Evolutionary conservation across 2,797 vertebrate species (phyloP).

Genomic region (Australoheros facetus): DNA sequence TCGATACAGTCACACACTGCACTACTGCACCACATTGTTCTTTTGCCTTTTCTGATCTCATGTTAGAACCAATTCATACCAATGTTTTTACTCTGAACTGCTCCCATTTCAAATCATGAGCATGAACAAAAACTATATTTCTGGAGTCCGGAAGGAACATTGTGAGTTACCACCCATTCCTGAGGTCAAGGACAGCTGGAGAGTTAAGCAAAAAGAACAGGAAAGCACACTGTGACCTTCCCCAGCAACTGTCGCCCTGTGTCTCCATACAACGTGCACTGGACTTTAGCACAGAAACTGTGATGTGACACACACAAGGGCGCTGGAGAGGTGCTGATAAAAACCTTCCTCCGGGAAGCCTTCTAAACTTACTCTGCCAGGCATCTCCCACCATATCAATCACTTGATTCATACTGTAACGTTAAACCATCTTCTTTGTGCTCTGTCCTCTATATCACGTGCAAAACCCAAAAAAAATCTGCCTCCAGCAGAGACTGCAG

Average conservation of each 20-base stretch:
- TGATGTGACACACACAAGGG: slow-evolving; percentile 42
- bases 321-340: slow-evolving; percentile 45
- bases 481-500: slow-evolving; percentile 53
- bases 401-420: slow-evolving; percentile 6
- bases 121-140: slow-evolving; percentile 48
- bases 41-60: slow-evolving; percentile 36
- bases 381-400: neutral
- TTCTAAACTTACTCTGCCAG: slow-evolving; percentile 22
- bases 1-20: slow-evolving; percentile 4
- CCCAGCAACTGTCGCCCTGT: slow-evolving; percentile 12
- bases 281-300: slow-evolving; percentile 19
- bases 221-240: slow-evolving; percentile 39
- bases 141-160: slow-evolving; percentile 58
- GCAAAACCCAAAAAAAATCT: slow-evolving; percentile 28
- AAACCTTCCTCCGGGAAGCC: slow-evolving; percentile 27
- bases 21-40: slow-evolving; percentile 32
- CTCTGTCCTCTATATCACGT: neutral
- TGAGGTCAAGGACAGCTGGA: slow-evolving; percentile 60
- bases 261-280: slow-evolving; percentile 17
- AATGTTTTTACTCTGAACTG: slow-evolving; percentile 29
- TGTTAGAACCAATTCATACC: slow-evolving; percentile 36
- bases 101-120: slow-evolving; percentile 54
- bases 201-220: slow-evolving; percentile 7
- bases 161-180: slow-evolving; percentile 54
- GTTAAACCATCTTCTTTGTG: slow-evolving; percentile 14